Evolutionary conservation across 2,888 invertebrate genomes (phyloP).

Genomic region (Lasius fuliginosus): DNA sequence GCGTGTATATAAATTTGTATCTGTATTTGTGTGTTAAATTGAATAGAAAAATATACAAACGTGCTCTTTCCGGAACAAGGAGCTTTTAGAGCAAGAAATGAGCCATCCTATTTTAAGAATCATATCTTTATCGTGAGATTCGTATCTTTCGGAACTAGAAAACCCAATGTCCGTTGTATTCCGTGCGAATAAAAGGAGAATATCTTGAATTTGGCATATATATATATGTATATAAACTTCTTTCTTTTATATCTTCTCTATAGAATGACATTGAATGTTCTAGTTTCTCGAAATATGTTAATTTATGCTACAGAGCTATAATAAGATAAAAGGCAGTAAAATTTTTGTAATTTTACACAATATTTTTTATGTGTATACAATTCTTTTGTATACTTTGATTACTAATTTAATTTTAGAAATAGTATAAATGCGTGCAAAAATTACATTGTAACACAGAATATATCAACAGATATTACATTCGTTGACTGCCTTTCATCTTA

Average conservation of each 20-base stretch:
- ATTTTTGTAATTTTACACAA: background rate
- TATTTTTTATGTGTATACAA: background rate
- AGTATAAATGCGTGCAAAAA: background rate
- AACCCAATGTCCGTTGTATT: background rate
- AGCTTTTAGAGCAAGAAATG: background rate
- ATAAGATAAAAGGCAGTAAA: conserved; percentile 20
- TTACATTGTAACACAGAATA: background rate
- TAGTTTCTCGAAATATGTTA: background rate
- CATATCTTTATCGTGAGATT: conserved; percentile 20
- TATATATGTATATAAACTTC: background rate
- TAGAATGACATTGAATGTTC: background rate
- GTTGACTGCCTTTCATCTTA: conserved; percentile 6
- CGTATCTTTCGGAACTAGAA: background rate
- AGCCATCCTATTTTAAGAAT: background rate
- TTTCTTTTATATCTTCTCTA: background rate
- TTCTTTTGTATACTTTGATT: background rate
- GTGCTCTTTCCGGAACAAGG: background rate
- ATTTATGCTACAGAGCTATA: background rate
- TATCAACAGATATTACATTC: background rate
- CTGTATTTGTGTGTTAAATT: conserved; percentile 28
- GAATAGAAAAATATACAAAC: conserved; percentile 61
- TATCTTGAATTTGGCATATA: conserved; percentile 1
- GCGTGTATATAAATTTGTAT: conserved; percentile 2
- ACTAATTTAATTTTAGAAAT: background rate
- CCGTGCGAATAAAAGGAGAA: background rate